Evolutionary conservation across 2,888 invertebrate genomes (phyloP).

Genomic region (Lepidonotus clava): DNA sequence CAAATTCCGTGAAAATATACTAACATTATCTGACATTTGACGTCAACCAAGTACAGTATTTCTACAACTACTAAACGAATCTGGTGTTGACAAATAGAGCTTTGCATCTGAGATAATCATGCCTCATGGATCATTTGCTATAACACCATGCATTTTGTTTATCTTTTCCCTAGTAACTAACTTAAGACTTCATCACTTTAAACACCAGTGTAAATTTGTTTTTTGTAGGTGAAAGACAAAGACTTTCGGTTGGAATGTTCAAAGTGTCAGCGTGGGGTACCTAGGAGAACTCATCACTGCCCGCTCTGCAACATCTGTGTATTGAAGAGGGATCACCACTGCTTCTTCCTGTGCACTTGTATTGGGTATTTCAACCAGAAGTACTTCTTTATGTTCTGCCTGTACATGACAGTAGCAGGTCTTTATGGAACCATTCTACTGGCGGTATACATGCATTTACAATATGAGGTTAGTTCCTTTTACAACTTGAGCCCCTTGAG

Average conservation of each 20-base stretch:
- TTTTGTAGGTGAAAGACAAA: slow-evolving; percentile 40
- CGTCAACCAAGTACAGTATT: no score
- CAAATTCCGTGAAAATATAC: no score
- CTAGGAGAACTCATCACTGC: slow-evolving; percentile 67
- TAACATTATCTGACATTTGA: no score
- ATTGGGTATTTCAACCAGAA: slow-evolving; percentile 68
- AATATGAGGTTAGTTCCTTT: slow-evolving; percentile 8
- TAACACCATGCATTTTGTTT: no score
- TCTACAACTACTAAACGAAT: no score
- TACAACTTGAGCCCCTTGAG: no score
- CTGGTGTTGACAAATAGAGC: no score
- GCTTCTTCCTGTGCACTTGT: slow-evolving; percentile 68
- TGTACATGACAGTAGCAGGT: slow-evolving; percentile 64
- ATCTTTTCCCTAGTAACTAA: no score
- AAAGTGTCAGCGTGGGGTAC: slow-evolving; percentile 59
- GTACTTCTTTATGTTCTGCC: slow-evolving; percentile 67
- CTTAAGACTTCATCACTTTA: no score
- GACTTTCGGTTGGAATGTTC: slow-evolving; percentile 55
- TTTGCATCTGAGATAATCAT: no score
- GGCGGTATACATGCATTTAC: slow-evolving; percentile 3
- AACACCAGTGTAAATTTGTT: no score
- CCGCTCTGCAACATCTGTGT: slow-evolving; percentile 65
- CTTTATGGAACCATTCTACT: slow-evolving; percentile 32
- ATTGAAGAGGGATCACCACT: slow-evolving; percentile 68
- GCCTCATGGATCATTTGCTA: no score